A percentile compares a stretch with the other conserved stretches of the same genome.
Conservation (phyloP, 2,113 vertebrate genomes). For the Rousettus leschenaultii region DNA sequence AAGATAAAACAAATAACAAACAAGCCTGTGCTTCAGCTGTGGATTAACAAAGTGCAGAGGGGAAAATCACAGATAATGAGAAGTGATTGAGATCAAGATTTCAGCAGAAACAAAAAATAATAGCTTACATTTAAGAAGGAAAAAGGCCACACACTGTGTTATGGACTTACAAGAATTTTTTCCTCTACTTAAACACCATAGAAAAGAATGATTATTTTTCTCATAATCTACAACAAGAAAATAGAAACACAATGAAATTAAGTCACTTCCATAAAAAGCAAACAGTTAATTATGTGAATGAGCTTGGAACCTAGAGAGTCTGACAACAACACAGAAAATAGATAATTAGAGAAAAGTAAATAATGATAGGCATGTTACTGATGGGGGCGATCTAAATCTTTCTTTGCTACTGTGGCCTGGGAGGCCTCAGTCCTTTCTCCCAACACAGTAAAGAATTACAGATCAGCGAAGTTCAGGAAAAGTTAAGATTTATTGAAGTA, state of each 20-base stretch:
- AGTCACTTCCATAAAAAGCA: not conserved
- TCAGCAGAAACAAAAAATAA: not conserved
- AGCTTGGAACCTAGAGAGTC: not conserved
- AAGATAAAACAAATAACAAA: not conserved
- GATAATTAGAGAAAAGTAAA: not conserved
- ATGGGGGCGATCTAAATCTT: no score
- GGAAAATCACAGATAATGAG: not conserved
- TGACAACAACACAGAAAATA: not conserved
- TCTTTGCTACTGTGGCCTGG: no score
- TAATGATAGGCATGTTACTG: not conserved
- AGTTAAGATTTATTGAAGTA: no score
- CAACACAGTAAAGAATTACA: no score
- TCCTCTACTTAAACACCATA: not conserved
- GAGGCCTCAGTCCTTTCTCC: no score
- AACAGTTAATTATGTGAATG: not conserved
- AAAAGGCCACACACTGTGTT: not conserved
- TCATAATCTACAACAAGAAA: not conserved
- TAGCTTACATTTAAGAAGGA: not conserved
- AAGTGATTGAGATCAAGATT: not conserved
- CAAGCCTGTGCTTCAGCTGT: not conserved
- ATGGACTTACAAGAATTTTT: not conserved
- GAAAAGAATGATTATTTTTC: not conserved
- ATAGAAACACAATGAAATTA: not conserved
- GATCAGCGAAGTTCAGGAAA: no score
- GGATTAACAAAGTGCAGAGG: not conserved